A percentile compares a stretch with the other conserved stretches of the same genome.
phyloP scores from a whole-genome alignment of 2,113 vertebrate species.

The Halcyon senegalensis region DNA sequence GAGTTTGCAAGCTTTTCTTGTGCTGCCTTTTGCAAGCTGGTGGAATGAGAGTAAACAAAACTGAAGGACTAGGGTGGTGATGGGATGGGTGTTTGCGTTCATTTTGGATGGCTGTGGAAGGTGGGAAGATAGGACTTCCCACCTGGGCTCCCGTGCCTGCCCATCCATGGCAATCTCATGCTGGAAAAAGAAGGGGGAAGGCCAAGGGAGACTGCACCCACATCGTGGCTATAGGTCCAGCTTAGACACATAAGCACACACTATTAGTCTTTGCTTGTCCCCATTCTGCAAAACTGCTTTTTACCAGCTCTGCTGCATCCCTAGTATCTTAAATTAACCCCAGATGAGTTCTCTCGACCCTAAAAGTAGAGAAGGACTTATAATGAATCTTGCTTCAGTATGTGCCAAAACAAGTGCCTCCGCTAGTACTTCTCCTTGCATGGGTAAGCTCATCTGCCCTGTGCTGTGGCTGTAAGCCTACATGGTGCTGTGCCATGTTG shows the following conservation, averaged over 20 bases:
- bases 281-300: neutral
- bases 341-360: neutral
- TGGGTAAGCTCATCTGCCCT: neutral
- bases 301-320: neutral
- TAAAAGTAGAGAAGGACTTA: neutral
- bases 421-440: neutral
- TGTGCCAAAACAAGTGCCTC: neutral
- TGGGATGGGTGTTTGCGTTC: neutral
- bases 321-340: neutral
- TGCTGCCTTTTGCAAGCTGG: neutral
- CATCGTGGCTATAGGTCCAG: neutral
- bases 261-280: neutral
- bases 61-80: fast-evolving
- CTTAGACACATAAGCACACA: fast-evolving
- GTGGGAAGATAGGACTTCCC: neutral
- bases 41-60: neutral
- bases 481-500: fast-evolving
- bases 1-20: neutral
- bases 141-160: neutral
- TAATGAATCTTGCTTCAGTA: neutral
- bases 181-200: neutral
- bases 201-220: neutral
- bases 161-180: neutral
- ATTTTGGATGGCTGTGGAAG: fast-evolving
- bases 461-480: neutral